Conservation (phyloP, 2,113 vertebrate species). For the Paedocypris sp. region DNA sequence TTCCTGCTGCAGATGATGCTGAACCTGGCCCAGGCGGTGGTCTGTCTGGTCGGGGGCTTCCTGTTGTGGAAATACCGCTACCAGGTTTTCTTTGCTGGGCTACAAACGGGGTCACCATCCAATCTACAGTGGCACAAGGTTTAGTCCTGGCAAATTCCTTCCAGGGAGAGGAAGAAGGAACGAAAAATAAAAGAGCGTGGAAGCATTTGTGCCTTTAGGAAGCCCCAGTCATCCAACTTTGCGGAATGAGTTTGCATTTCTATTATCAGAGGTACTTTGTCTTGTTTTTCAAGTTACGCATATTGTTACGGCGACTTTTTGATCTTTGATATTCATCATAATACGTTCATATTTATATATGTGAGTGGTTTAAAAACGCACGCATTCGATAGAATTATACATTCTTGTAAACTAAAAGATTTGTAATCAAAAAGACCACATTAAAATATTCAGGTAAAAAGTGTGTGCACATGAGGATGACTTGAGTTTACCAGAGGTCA, state of each 20-base stretch:
- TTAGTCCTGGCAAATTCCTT: conserved; percentile 37
- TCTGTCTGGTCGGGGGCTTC: conserved; percentile 74
- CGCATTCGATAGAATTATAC: too few species aligned
- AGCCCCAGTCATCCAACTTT: neutral
- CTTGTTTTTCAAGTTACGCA: too few species aligned
- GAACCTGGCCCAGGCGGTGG: conserved; percentile 69
- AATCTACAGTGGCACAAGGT: conserved; percentile 66
- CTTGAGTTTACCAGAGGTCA: too few species aligned
- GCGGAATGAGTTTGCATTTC: neutral
- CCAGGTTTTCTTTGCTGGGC: conserved; percentile 84
- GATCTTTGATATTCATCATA: too few species aligned
- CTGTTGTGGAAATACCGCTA: conserved; percentile 95
- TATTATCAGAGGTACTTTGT: neutral
- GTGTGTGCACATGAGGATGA: too few species aligned
- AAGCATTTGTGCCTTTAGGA: conserved; percentile 9
- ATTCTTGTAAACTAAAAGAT: too few species aligned
- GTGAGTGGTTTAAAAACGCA: too few species aligned
- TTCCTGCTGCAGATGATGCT: conserved; percentile 79
- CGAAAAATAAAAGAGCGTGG: neutral
- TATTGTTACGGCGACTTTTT: too few species aligned
- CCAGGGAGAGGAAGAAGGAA: too few species aligned
- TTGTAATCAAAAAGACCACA: too few species aligned
- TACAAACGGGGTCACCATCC: conserved; percentile 53
- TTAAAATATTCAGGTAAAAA: too few species aligned
- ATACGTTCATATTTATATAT: too few species aligned